A percentile compares a stretch with the other conserved stretches of the same genome.
Evolutionary conservation across 1,140 invertebrate species (phyloP).

Genomic region (Limonius californicus): DNA sequence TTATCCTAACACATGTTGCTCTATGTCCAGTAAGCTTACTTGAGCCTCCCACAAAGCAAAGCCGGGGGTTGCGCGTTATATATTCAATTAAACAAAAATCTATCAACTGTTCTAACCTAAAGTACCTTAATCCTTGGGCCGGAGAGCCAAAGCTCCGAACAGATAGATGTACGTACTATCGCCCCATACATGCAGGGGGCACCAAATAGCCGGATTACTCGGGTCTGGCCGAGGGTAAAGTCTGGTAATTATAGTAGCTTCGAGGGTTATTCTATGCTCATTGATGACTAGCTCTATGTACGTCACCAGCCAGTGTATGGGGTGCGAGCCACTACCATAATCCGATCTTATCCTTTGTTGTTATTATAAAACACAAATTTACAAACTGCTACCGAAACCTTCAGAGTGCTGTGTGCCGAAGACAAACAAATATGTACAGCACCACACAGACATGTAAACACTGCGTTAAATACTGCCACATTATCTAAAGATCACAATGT

Average conservation of each 20-base stretch:
- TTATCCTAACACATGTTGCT: slow-evolving; percentile 46
- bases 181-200: slow-evolving; percentile 19
- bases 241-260: slow-evolving; percentile 43
- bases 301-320: slow-evolving; percentile 26
- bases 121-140: slow-evolving; percentile 46
- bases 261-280: slow-evolving; percentile 42
- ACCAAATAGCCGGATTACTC: slow-evolving; percentile 40
- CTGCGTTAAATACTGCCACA: no score
- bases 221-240: slow-evolving; percentile 33
- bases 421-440: not conserved
- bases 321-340: slow-evolving; percentile 28
- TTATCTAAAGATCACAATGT: no score
- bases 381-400: slow-evolving; percentile 4
- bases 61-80: slow-evolving; percentile 45
- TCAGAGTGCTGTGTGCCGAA: not conserved
- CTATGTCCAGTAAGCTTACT: slow-evolving; percentile 42
- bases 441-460: not conserved
- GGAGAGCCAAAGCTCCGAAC: slow-evolving; percentile 32
- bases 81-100: slow-evolving; percentile 58
- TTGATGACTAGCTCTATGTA: slow-evolving; percentile 35
- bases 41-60: slow-evolving; percentile 44
- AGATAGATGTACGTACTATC: slow-evolving; percentile 19
- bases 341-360: slow-evolving; percentile 40
- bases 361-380: slow-evolving; percentile 31
- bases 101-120: slow-evolving; percentile 51